These are phyloP conservation scores for Ctenoplectra terminalis DNA, from an alignment of 1,140 invertebrate species.

Conservation along the genomic window DNA sequence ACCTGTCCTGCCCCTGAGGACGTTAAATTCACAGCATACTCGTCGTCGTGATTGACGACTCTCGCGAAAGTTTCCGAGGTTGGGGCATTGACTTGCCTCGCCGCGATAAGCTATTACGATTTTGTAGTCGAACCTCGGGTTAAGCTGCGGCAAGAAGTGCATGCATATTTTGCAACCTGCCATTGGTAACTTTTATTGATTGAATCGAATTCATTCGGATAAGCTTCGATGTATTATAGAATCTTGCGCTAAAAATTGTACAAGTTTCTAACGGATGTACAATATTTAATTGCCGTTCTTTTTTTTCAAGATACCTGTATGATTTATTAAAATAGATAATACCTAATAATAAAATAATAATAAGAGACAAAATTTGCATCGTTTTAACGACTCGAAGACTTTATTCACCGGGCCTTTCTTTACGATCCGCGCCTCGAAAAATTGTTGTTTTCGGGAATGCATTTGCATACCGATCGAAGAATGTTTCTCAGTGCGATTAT, in stretches of 20 bases:
- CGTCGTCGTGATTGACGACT: slow-evolving; percentile 37
- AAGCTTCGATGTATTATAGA: too few relatives aligned
- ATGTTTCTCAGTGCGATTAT: background rate
- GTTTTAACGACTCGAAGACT: background rate
- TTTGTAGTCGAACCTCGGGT: background rate
- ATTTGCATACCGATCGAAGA: background rate
- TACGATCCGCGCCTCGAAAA: background rate
- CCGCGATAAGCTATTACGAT: background rate
- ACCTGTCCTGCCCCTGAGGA: slow-evolving; percentile 4
- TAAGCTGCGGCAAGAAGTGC: background rate
- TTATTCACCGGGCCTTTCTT: background rate
- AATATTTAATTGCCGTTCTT: too few relatives aligned
- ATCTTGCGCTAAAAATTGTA: too few relatives aligned
- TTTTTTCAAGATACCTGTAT: too few relatives aligned
- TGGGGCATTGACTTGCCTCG: background rate
- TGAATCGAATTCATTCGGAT: background rate
- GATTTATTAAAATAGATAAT: too few relatives aligned
- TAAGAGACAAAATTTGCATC: too few relatives aligned
- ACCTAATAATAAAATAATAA: too few relatives aligned
- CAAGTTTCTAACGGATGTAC: too few relatives aligned
- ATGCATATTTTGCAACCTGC: background rate
- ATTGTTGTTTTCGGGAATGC: background rate
- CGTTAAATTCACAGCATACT: slow-evolving; percentile 52
- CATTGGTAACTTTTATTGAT: background rate
- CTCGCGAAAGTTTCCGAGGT: slow-evolving; percentile 42